These are phyloP conservation scores for Anthonomus grandis DNA, from an alignment of 1,140 invertebrate genomes.

Conservation along the genomic window DNA sequence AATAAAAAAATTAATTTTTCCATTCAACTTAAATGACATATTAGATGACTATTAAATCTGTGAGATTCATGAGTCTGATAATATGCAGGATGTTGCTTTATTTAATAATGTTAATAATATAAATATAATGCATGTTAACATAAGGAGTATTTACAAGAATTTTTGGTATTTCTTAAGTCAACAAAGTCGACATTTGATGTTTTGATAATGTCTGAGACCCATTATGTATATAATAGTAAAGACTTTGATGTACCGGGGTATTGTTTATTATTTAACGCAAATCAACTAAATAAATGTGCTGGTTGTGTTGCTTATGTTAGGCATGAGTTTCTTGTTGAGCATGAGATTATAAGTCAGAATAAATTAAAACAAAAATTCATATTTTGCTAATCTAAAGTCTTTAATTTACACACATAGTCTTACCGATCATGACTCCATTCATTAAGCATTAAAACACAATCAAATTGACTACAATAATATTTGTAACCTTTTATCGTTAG, in stretches of 20 bases:
- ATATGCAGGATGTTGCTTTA: too few relatives aligned
- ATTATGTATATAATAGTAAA: neutral
- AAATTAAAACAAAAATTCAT: neutral
- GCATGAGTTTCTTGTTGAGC: neutral
- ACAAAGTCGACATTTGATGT: neutral
- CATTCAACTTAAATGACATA: too few relatives aligned
- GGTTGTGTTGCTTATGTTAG: neutral
- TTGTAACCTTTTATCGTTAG: too few relatives aligned
- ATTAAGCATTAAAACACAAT: neutral
- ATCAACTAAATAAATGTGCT: constrained; percentile 1
- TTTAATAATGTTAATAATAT: neutral
- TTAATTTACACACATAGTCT: neutral
- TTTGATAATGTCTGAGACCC: neutral
- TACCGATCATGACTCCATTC: neutral
- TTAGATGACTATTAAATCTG: too few relatives aligned
- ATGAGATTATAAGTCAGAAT: neutral
- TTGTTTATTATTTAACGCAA: neutral
- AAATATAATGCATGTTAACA: constrained; percentile 7
- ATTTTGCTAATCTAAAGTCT: neutral
- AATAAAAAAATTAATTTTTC: too few relatives aligned
- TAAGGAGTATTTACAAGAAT: neutral
- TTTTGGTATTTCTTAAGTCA: neutral
- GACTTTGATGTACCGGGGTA: neutral
- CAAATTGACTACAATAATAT: neutral
- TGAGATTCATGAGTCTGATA: too few relatives aligned